phyloP scores from a whole-genome alignment of 2,113 vertebrate genomes.

The Todiramphus saurophagus region DNA sequence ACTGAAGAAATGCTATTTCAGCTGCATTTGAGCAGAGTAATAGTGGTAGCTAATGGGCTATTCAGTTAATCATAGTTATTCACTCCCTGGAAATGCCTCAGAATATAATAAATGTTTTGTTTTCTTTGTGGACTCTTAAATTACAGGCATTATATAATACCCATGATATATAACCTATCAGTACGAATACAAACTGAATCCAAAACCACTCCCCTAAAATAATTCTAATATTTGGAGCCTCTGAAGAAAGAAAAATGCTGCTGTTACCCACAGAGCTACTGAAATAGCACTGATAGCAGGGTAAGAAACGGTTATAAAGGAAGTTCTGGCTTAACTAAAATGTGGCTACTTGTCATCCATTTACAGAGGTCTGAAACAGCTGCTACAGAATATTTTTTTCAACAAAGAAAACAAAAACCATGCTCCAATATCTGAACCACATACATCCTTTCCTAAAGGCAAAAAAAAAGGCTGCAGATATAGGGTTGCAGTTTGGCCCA shows the following conservation, averaged over 20 bases:
- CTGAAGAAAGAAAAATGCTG: not conserved
- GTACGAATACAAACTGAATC: not conserved
- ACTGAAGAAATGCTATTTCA: not conserved
- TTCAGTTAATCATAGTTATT: slow-evolving; percentile 6
- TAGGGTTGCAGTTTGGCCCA: not conserved
- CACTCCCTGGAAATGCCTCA: not conserved
- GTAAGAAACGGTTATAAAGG: not conserved
- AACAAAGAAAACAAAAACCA: not conserved
- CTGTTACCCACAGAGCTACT: not conserved
- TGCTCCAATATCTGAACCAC: not conserved
- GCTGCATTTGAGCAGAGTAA: slow-evolving; percentile 4
- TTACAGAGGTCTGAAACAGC: slow-evolving; percentile 17
- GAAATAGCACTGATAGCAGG: slow-evolving; percentile 19
- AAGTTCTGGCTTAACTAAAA: slow-evolving; percentile 21
- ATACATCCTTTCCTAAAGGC: not conserved
- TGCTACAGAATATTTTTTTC: not conserved
- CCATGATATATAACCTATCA: not conserved
- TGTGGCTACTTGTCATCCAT: slow-evolving; percentile 3
- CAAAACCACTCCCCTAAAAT: not conserved
- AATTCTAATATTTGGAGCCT: not conserved
- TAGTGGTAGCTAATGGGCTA: not conserved
- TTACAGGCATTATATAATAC: slow-evolving; percentile 30
- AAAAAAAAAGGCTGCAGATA: not conserved
- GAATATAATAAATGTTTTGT: slow-evolving; percentile 30
- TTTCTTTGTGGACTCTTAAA: slow-evolving; percentile 6